These are phyloP conservation scores for Zaprionus vittiger DNA, from an alignment of 1,140 invertebrate species.

Conservation along the genomic window DNA sequence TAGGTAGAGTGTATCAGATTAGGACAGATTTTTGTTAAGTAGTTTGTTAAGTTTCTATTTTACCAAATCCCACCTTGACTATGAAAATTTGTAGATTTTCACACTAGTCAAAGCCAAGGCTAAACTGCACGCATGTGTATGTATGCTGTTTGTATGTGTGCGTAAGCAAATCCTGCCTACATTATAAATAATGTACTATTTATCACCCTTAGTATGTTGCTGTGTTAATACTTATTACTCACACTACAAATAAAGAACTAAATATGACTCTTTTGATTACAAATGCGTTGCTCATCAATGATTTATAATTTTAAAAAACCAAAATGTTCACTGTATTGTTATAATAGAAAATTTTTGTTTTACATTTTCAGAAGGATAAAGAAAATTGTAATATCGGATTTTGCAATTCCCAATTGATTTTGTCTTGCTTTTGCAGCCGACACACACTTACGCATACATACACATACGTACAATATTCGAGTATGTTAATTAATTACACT, in stretches of 20 bases:
- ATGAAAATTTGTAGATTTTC: slow-evolving; percentile 1
- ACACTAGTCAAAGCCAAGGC: slow-evolving; percentile 5
- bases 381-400: slow-evolving; percentile 6
- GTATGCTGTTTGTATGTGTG: background rate
- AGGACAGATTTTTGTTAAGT: slow-evolving; percentile 15
- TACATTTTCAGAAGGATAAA: background rate
- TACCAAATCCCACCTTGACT: slow-evolving; percentile 7
- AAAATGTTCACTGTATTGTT: background rate
- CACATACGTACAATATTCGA: slow-evolving; percentile 17
- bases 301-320: slow-evolving; percentile 18
- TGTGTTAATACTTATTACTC: slow-evolving; percentile 30
- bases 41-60: slow-evolving; percentile 8
- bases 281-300: slow-evolving; percentile 56
- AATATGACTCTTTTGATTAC: slow-evolving; percentile 15
- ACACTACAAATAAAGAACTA: slow-evolving; percentile 8
- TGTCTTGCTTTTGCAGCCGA: slow-evolving; percentile 15
- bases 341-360: background rate
- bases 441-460: slow-evolving; percentile 37
- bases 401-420: slow-evolving; percentile 40
- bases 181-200: slow-evolving; percentile 2
- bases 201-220: background rate
- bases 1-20: slow-evolving; percentile 13
- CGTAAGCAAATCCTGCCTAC: background rate
- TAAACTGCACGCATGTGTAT: slow-evolving; percentile 6
- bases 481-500: slow-evolving; percentile 12